These are phyloP conservation scores for Meganola albula DNA, from an alignment of 2,888 invertebrate species.

Conservation along the genomic window DNA sequence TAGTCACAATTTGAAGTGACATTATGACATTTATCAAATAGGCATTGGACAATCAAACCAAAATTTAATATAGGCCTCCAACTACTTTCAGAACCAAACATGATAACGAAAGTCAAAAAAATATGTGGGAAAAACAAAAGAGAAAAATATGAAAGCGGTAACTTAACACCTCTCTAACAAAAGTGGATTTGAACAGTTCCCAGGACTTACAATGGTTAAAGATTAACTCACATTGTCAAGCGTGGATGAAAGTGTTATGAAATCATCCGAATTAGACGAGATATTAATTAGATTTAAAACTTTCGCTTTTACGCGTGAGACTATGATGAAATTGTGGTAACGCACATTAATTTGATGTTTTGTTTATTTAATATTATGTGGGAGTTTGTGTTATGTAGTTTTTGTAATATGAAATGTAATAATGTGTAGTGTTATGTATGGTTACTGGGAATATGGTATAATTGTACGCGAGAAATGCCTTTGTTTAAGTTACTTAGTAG, in stretches of 20 bases:
- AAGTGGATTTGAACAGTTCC: conserved; percentile 29
- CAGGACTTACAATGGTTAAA: conserved; percentile 27
- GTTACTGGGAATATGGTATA: too few relatives aligned
- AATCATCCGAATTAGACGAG: conserved; percentile 41
- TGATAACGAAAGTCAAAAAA: conserved; percentile 15
- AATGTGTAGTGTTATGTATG: too few relatives aligned
- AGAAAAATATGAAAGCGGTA: conserved; percentile 50
- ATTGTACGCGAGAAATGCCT: too few relatives aligned
- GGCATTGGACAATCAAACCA: too few relatives aligned
- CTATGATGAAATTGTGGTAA: conserved; percentile 31
- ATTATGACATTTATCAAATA: too few relatives aligned
- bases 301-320: conserved; percentile 44
- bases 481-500: too few relatives aligned
- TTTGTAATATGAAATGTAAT: too few relatives aligned
- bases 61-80: too few relatives aligned
- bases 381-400: too few relatives aligned
- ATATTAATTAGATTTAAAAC: conserved; percentile 50
- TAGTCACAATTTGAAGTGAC: too few relatives aligned
- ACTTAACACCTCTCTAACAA: conserved; percentile 31
- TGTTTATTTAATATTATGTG: conserved; percentile 1
- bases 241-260: conserved; percentile 53
- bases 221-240: conserved; percentile 31
- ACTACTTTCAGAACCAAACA: conserved; percentile 8
- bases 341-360: conserved; percentile 19
- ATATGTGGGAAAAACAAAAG: conserved; percentile 43